Percentiles rank a stretch among this genome's conserved stretches.
Conservation (phyloP, 2,888 invertebrate genomes). For the Nemurella pictetii region DNA sequence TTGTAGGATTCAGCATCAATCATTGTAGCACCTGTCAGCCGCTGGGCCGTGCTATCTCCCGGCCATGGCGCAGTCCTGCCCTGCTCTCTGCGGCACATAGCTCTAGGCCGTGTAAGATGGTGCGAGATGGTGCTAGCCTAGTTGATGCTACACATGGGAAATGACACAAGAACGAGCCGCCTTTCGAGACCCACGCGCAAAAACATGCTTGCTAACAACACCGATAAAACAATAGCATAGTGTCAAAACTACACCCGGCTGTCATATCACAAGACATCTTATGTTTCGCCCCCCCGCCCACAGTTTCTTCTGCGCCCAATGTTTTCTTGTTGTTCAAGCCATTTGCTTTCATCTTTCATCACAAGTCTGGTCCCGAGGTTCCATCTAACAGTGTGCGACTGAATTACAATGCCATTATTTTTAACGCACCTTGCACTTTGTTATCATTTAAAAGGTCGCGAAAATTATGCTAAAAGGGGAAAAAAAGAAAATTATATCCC, state of each 20-base stretch:
- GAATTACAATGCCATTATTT: background rate
- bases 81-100: no score
- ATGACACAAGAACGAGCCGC: background rate
- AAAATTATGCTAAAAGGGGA: background rate
- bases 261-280: background rate
- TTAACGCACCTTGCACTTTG: background rate
- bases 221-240: slow-evolving; percentile 4
- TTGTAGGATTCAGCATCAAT: background rate
- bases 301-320: background rate
- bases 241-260: slow-evolving; percentile 8
- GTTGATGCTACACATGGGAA: slow-evolving; percentile 15
- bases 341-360: background rate
- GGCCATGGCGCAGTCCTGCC: no score
- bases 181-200: background rate
- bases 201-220: slow-evolving; percentile 6
- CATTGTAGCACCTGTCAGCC: slow-evolving; percentile 19
- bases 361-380: background rate
- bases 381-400: background rate
- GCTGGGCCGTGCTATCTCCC: no score
- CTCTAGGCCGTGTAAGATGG: no score
- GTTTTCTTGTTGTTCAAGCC: background rate
- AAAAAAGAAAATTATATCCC: background rate
- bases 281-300: background rate
- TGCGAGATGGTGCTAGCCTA: background rate
- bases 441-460: background rate